A percentile compares a stretch with the other conserved stretches of the same genome.
phyloP scores from a whole-genome alignment of 35 echinoderm and acorn worm genomes.

The Chiridota heheva region DNA sequence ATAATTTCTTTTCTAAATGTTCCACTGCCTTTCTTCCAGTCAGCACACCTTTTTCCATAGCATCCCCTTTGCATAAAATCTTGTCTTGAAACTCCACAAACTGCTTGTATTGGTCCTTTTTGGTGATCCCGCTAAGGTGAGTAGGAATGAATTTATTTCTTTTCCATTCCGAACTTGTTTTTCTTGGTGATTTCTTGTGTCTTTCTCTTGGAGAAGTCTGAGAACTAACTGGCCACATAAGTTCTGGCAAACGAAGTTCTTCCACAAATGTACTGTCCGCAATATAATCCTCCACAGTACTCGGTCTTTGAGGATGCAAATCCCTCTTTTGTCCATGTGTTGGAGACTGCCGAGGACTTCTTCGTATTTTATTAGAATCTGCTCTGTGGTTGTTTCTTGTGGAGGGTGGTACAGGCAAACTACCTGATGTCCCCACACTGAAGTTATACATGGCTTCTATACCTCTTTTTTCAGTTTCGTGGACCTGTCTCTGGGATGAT shows the following conservation, averaged over 20 bases:
- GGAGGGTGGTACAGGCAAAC: slow-evolving; percentile 53
- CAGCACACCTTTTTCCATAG: slow-evolving; percentile 72
- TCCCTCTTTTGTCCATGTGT: neutral
- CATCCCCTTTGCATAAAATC: slow-evolving; percentile 73
- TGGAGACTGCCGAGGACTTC: neutral
- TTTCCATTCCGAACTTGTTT: slow-evolving; percentile 10
- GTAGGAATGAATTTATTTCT: slow-evolving; percentile 80
- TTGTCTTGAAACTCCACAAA: slow-evolving; percentile 84
- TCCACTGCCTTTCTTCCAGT: slow-evolving; percentile 83
- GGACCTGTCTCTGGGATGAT: slow-evolving; percentile 47
- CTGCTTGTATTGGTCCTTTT: slow-evolving; percentile 84
- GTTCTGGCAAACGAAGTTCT: slow-evolving; percentile 75
- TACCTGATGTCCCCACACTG: slow-evolving; percentile 86
- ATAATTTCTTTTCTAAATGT: slow-evolving; percentile 76
- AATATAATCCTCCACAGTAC: slow-evolving; percentile 65
- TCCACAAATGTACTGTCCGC: slow-evolving; percentile 70
- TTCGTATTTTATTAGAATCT: neutral
- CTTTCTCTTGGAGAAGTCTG: slow-evolving; percentile 51
- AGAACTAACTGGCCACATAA: slow-evolving; percentile 62
- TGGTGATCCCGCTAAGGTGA: slow-evolving; percentile 85
- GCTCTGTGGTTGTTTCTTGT: neutral
- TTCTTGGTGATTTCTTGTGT: slow-evolving; percentile 27
- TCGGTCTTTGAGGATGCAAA: slow-evolving; percentile 32
- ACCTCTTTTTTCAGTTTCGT: slow-evolving; percentile 55
- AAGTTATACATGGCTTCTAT: slow-evolving; percentile 84